phyloP scores from a whole-genome alignment of 2,113 vertebrate species.

The Apus apus region DNA sequence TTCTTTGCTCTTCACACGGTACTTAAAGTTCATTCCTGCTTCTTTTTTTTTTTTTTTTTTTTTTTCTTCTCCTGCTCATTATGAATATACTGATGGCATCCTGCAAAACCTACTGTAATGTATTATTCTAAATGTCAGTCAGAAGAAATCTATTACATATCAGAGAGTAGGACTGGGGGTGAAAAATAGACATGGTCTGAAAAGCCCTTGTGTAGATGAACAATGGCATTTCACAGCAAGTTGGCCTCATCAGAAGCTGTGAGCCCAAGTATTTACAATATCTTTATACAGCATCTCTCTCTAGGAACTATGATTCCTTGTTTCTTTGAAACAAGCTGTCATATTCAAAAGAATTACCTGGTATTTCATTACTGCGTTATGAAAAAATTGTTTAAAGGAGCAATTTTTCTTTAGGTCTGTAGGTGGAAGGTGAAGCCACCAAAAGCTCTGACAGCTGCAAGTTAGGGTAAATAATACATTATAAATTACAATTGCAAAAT shows the following conservation, averaged over 20 bases:
- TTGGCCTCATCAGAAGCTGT: neutral
- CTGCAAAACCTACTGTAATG: neutral
- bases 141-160: neutral
- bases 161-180: neutral
- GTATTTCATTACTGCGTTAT: neutral
- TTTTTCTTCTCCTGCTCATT: neutral
- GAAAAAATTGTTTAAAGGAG: neutral
- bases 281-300: neutral
- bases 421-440: neutral
- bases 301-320: neutral
- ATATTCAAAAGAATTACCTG: slow-evolving; percentile 13
- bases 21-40: neutral
- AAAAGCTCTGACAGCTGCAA: neutral
- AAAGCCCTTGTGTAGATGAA: neutral
- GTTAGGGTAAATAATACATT: neutral
- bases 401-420: neutral
- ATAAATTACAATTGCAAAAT: neutral
- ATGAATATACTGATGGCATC: neutral
- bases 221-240: neutral
- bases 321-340: slow-evolving; percentile 14
- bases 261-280: neutral
- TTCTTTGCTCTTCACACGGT: neutral
- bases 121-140: neutral
- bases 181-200: neutral
- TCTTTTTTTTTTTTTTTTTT: neutral